A percentile compares a stretch with the other conserved stretches of the same genome.
Evolutionary conservation across 2,888 invertebrate genomes (phyloP).

Genomic region (Cephonodes hylas): DNA sequence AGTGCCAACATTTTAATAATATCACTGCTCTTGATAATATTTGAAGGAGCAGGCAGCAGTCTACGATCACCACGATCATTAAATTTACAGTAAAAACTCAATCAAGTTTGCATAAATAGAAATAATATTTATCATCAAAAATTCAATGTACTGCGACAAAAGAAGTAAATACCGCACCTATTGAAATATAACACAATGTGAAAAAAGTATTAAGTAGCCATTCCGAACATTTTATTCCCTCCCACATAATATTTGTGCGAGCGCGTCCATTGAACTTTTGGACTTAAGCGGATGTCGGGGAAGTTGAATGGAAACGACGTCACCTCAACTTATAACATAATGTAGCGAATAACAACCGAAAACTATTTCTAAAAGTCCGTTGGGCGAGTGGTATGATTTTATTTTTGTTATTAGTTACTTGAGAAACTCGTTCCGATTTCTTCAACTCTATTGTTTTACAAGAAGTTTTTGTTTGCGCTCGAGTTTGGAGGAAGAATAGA

Average conservation of each 20-base stretch:
- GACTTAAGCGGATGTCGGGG: neutral
- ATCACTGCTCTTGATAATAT: too few relatives aligned
- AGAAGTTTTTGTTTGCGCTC: constrained; percentile 17
- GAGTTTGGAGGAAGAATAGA: neutral
- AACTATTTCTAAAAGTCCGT: constrained; percentile 10
- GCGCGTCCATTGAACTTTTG: constrained; percentile 4
- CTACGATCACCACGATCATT: too few relatives aligned
- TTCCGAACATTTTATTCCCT: neutral
- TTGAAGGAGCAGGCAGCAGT: too few relatives aligned
- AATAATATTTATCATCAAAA: too few relatives aligned
- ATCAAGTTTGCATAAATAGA: too few relatives aligned
- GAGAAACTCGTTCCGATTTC: neutral
- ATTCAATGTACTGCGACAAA: too few relatives aligned
- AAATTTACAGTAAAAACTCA: too few relatives aligned
- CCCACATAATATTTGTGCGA: neutral
- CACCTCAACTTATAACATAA: constrained; percentile 19
- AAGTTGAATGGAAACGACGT: constrained; percentile 17
- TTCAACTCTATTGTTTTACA: constrained; percentile 12
- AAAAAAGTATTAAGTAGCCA: neutral
- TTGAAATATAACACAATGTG: neutral
- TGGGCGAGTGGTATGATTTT: neutral
- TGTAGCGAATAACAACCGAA: constrained; percentile 13
- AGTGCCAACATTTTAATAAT: too few relatives aligned
- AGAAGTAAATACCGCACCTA: neutral
- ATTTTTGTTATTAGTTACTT: constrained; percentile 3